Evolutionary conservation across 2,797 vertebrate species (phyloP), one percentile per base, ranked within the genome.

Genomic region (Glossophaga mutica): DNA sequence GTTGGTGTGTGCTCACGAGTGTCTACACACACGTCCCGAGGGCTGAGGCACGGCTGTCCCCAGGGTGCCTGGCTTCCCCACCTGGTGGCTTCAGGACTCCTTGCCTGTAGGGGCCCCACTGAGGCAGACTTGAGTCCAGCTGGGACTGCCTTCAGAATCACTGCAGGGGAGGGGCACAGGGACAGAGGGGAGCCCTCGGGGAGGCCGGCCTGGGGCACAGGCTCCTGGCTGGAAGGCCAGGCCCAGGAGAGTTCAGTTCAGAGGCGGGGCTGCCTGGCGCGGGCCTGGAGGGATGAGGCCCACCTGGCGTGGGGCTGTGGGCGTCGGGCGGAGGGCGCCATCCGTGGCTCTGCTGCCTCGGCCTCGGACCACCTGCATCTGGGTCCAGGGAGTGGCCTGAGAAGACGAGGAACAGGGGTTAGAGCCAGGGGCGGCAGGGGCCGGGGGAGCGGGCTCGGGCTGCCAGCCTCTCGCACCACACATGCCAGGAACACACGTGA

Each of bases 321-420:
- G 98, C 98, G 99, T 99, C 96, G 99, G 98, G 96, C 98, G 99
- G 97, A 99, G 97, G 98, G 98, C 67, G 96, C 96, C 68, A 97
- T 99, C 99, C 97, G 99, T 98, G 97, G 99, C 99, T 98, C 99
- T 99, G 99, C 98, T 99, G 97, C 99, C 99, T 98, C 99, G 99
- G 98, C 99, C 99, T 99, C 99, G 99, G 91, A 98, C 98, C 96
- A 98, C 98, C 97, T 99, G 97, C 94, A 97, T 98, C 98, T 99
- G 99, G 97, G 97, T 99, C 98, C 98, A 97, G 65, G 98, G 93
- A 74, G 98, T 97, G 96, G 98, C 98, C 98, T 98, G 98, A 98
- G 98, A 97, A 98, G 96, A 97, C 0, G 95, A 98, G 98, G 98
- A 98, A 98, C 95, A 98, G 84, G 95, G 97, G 67, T 97, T 96